Conservation (phyloP, 2,113 vertebrate species). For the Lophochroa leadbeateri region DNA sequence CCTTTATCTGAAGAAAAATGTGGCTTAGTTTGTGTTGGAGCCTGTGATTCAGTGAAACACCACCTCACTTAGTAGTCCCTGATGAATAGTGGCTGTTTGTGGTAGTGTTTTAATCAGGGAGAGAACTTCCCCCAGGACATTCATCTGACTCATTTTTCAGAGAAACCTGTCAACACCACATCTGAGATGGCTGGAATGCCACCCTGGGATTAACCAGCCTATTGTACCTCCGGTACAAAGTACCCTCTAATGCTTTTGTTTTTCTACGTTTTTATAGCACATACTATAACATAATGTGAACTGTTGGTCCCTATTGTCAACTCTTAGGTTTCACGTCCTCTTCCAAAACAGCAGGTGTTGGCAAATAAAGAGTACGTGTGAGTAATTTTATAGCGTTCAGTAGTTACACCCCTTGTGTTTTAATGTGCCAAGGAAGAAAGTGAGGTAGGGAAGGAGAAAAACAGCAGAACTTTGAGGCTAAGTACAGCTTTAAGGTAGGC, state of each 20-base stretch:
- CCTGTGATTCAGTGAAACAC: neutral
- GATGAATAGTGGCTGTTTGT: neutral
- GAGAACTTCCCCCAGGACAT: neutral
- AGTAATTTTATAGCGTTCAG: neutral
- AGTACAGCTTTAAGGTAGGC: neutral
- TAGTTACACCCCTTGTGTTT: neutral
- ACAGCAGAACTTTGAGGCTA: neutral
- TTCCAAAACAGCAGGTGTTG: neutral
- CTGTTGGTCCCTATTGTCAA: neutral
- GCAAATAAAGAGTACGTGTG: neutral
- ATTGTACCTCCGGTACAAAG: neutral
- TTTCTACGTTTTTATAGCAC: neutral
- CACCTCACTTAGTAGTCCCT: neutral
- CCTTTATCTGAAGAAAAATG: neutral
- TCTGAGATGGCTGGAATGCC: neutral
- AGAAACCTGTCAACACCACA: neutral
- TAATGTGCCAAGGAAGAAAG: neutral
- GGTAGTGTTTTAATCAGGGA: neutral
- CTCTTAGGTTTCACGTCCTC: neutral
- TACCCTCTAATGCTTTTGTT: neutral
- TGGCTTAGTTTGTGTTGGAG: neutral
- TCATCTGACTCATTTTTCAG: neutral
- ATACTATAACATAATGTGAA: neutral
- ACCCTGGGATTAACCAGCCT: neutral
- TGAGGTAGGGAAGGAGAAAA: neutral